A percentile compares a stretch with the other conserved stretches of the same genome.
phyloP scores from a whole-genome alignment of 1,140 invertebrate genomes.

The Thaumatotibia leucotreta region DNA sequence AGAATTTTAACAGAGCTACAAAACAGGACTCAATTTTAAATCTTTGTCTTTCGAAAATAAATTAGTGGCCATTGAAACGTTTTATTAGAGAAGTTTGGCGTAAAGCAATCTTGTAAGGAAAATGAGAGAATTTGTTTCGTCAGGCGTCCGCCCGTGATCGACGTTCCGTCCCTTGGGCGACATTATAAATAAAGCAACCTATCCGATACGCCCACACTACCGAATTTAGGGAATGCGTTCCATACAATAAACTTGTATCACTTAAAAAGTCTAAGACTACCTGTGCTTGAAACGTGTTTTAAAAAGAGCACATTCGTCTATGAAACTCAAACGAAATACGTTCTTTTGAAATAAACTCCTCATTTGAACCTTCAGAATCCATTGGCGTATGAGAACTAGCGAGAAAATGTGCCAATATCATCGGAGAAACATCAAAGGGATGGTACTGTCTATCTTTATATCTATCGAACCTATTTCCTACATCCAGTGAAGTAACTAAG shows the following conservation, averaged over 20 bases:
- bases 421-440: neutral
- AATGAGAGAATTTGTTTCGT: constrained; percentile 14
- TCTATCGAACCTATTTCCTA: neutral
- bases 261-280: too few relatives aligned
- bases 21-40: neutral
- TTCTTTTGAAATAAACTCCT: too few relatives aligned
- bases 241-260: neutral
- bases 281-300: too few relatives aligned
- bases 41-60: constrained; percentile 12
- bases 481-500: neutral
- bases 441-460: neutral
- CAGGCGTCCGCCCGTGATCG: constrained; percentile 24
- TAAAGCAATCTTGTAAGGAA: constrained; percentile 15
- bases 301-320: neutral
- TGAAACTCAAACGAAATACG: neutral
- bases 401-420: neutral
- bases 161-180: constrained; percentile 5
- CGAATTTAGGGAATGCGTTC: neutral
- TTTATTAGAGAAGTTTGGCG: constrained; percentile 10
- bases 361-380: too few relatives aligned
- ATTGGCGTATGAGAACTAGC: too few relatives aligned
- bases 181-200: constrained; percentile 13
- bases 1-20: neutral
- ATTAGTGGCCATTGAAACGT: constrained; percentile 12
- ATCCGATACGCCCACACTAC: neutral